Conservation (phyloP, 2,888 invertebrate species). For the Plebejus anna region DNA sequence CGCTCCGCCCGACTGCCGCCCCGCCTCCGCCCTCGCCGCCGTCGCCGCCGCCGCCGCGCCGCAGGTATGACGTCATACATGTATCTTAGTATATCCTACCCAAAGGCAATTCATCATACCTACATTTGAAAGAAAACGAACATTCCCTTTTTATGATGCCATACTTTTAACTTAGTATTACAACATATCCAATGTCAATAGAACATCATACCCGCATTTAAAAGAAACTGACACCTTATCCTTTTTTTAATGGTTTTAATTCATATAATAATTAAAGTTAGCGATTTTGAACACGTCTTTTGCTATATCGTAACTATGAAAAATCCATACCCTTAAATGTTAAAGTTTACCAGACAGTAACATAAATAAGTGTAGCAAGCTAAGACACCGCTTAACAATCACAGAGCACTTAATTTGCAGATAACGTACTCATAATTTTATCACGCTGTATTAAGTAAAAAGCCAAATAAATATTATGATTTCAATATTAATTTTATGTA, state of each 20-base stretch:
- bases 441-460: slow-evolving; percentile 46
- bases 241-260: not conserved
- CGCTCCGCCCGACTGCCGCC: slow-evolving; percentile 74
- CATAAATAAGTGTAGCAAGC: not conserved
- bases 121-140: no score
- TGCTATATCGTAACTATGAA: no score
- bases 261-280: no score
- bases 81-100: not conserved
- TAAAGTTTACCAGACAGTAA: not conserved
- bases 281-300: no score
- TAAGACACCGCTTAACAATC: slow-evolving; percentile 39
- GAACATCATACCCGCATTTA: not conserved
- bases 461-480: slow-evolving; percentile 9
- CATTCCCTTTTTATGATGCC: no score
- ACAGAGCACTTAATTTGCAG: slow-evolving; percentile 50
- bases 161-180: no score
- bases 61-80: slow-evolving; percentile 45
- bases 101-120: no score
- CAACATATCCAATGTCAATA: not conserved
- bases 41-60: slow-evolving; percentile 51
- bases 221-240: not conserved
- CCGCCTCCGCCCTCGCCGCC: slow-evolving; percentile 62
- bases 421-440: slow-evolving; percentile 40
- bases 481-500: slow-evolving; percentile 2
- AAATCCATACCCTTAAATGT: no score